Conservation (phyloP, 2,888 invertebrate genomes). For the Aquatica leii region DNA sequence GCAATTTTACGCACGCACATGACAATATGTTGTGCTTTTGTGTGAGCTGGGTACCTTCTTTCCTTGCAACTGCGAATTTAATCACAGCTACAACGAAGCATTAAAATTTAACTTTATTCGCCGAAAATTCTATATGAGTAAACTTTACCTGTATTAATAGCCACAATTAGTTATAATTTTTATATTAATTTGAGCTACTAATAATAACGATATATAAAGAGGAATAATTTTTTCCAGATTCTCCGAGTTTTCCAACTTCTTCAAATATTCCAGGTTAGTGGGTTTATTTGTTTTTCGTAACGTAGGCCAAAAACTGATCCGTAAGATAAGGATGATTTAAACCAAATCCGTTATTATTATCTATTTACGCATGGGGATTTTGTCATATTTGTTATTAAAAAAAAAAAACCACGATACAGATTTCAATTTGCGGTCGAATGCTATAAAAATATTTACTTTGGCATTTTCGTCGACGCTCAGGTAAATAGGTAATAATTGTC, state of each 20-base stretch:
- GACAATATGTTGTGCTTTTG: constrained; percentile 27
- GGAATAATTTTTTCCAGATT: constrained; percentile 18
- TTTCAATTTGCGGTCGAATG: neutral
- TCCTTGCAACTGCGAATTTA: too few species aligned
- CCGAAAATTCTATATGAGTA: too few species aligned
- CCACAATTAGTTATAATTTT: too few species aligned
- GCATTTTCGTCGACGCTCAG: neutral
- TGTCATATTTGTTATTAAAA: neutral
- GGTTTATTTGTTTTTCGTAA: neutral
- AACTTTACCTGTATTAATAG: too few species aligned
- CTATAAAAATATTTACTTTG: neutral
- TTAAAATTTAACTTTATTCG: too few species aligned
- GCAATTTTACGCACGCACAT: constrained; percentile 45
- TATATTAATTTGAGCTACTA: neutral
- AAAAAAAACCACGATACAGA: constrained; percentile 7
- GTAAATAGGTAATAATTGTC: too few species aligned
- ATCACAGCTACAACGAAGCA: too few species aligned
- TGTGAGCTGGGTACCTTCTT: too few species aligned
- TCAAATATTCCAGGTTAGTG: constrained; percentile 23
- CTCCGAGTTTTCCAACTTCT: constrained; percentile 14
- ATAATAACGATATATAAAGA: too few species aligned
- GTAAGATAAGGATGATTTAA: too few species aligned
- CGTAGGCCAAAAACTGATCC: neutral
- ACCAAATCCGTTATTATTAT: too few species aligned
- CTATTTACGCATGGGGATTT: too few species aligned